Evolutionary conservation across 2,797 vertebrate species (phyloP).

Genomic region (Brachymystax lenok): DNA sequence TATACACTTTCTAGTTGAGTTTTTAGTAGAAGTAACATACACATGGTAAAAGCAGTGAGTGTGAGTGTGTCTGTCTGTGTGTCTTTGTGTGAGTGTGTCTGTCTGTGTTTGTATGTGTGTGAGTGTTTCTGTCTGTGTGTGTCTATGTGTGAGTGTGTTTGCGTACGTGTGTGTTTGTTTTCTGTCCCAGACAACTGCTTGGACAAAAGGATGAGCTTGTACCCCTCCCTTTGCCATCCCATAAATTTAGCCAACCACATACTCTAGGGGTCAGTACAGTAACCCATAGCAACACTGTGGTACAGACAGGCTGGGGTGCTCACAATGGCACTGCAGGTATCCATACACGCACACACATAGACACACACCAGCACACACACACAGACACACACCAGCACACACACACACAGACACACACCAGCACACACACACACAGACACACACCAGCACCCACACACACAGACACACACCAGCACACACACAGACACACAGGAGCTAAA

Average conservation of each 20-base stretch:
- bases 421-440: not conserved
- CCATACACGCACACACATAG: slow-evolving; percentile 14
- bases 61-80: slow-evolving; percentile 1
- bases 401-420: not conserved
- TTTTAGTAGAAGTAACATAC: not conserved
- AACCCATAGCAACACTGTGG: slow-evolving; percentile 67
- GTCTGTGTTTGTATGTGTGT: slow-evolving; percentile 20
- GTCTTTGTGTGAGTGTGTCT: slow-evolving; percentile 27
- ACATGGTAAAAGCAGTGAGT: not conserved
- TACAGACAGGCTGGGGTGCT: slow-evolving; percentile 51
- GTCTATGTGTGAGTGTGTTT: slow-evolving; percentile 26
- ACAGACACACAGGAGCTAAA: not conserved
- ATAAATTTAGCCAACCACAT: slow-evolving; percentile 81
- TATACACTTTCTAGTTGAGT: not conserved
- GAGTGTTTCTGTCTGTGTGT: not conserved
- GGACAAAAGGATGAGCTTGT: slow-evolving; percentile 76
- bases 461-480: slow-evolving; percentile 1
- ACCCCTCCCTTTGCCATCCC: slow-evolving; percentile 47
- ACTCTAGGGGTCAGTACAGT: slow-evolving; percentile 65
- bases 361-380: not conserved
- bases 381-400: not conserved
- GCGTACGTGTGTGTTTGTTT: slow-evolving; percentile 34
- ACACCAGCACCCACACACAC: slow-evolving; percentile 4
- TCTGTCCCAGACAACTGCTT: slow-evolving; percentile 62
- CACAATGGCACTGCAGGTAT: slow-evolving; percentile 65